Conservation (phyloP, 2,888 invertebrate genomes). For the Yponomeuta plumbellus region DNA sequence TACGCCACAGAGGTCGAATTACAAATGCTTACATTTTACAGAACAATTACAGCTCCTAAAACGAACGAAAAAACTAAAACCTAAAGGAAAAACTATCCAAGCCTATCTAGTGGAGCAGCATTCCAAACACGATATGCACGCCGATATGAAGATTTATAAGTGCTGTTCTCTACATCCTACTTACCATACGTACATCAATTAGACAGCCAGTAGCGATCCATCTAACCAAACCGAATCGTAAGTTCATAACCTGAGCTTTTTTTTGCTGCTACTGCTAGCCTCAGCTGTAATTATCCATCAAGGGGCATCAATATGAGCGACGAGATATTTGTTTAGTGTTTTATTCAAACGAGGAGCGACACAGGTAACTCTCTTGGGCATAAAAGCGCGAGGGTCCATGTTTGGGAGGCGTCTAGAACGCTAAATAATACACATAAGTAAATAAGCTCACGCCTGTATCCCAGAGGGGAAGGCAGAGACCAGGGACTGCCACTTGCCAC, state of each 20-base stretch:
- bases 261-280: neutral
- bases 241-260: neutral
- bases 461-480: no score
- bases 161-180: neutral
- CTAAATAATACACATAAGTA: no score
- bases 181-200: neutral
- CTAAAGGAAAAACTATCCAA: neutral
- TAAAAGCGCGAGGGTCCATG: no score
- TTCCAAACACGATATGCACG: neutral
- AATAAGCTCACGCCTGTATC: no score
- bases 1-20: no score
- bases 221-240: neutral
- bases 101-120: neutral
- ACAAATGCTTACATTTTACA: no score
- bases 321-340: conserved; percentile 15
- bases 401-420: no score
- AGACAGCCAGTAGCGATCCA: neutral
- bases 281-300: neutral
- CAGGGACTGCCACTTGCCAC: no score
- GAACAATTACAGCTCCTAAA: neutral
- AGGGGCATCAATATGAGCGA: conserved; percentile 5
- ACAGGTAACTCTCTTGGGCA: neutral
- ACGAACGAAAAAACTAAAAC: neutral
- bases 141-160: neutral
- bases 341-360: conserved; percentile 23